Conservation (phyloP, 2,888 invertebrate species). For the Plagodis dolabraria region DNA sequence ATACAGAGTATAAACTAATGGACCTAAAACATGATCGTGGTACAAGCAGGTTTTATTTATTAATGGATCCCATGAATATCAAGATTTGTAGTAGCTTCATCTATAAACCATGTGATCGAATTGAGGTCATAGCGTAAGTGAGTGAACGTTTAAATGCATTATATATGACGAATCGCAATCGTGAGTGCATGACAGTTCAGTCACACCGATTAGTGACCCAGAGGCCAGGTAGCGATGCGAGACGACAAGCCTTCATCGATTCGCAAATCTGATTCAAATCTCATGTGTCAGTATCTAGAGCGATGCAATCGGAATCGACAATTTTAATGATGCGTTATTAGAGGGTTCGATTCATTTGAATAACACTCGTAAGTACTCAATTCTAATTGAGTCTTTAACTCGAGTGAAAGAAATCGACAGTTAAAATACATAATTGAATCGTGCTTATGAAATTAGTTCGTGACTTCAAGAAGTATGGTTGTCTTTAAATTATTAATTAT, state of each 20-base stretch:
- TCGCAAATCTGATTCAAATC: constrained; percentile 23
- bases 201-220: constrained; percentile 52
- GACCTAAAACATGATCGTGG: too few species aligned
- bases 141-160: constrained; percentile 48
- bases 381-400: too few species aligned
- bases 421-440: not conserved
- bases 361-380: not conserved
- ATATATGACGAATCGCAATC: constrained; percentile 54
- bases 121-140: constrained; percentile 50
- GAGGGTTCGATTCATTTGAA: constrained; percentile 14
- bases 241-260: constrained; percentile 41
- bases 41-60: not conserved
- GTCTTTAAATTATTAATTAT: too few species aligned
- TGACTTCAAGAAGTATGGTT: too few species aligned
- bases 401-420: constrained; percentile 6
- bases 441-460: too few species aligned
- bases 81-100: constrained; percentile 4
- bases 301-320: constrained; percentile 14
- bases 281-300: constrained; percentile 22
- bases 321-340: constrained; percentile 10
- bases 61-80: not conserved
- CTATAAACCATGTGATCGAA: constrained; percentile 25
- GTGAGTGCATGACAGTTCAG: constrained; percentile 56
- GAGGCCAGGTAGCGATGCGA: constrained; percentile 42
- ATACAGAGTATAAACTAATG: too few species aligned